Evolutionary conservation across 2,113 vertebrate species (phyloP).

Genomic region (Parotia lawesii): DNA sequence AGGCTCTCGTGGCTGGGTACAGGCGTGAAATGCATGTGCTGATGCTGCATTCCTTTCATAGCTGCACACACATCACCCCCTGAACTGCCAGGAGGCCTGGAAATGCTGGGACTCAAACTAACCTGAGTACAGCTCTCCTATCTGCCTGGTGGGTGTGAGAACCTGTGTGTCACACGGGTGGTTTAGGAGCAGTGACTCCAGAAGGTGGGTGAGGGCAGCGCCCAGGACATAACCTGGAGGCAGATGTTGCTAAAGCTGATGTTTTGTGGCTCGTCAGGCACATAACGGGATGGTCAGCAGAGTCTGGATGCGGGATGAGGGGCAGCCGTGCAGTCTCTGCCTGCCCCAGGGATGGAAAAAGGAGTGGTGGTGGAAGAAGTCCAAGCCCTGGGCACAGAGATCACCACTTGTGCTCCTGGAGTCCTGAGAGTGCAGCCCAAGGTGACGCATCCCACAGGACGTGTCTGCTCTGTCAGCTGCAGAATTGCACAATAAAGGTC

Average conservation of each 20-base stretch:
- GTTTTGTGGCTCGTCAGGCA: not conserved
- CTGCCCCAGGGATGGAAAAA: not conserved
- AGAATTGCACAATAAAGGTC: not conserved
- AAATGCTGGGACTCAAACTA: not conserved
- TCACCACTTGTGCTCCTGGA: not conserved
- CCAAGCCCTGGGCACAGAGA: not conserved
- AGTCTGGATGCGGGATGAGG: not conserved
- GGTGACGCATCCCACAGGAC: not conserved
- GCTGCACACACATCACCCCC: not conserved
- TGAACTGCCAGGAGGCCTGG: not conserved
- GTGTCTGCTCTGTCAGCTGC: not conserved
- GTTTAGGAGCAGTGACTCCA: not conserved
- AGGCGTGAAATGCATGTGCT: not conserved
- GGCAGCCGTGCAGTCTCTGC: not conserved
- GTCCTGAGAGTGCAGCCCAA: not conserved
- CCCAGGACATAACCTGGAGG: not conserved
- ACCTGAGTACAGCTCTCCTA: not conserved
- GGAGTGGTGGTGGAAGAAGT: accelerated
- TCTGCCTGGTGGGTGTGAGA: not conserved
- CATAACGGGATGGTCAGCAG: not conserved
- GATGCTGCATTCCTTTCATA: not conserved
- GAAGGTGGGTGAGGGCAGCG: not conserved
- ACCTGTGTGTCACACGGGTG: not conserved
- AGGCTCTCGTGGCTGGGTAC: not conserved
- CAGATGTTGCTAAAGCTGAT: too few species aligned